These are phyloP conservation scores for Phrynosoma platyrhinos DNA, from an alignment of 2,113 vertebrate genomes.

Conservation along the genomic window DNA sequence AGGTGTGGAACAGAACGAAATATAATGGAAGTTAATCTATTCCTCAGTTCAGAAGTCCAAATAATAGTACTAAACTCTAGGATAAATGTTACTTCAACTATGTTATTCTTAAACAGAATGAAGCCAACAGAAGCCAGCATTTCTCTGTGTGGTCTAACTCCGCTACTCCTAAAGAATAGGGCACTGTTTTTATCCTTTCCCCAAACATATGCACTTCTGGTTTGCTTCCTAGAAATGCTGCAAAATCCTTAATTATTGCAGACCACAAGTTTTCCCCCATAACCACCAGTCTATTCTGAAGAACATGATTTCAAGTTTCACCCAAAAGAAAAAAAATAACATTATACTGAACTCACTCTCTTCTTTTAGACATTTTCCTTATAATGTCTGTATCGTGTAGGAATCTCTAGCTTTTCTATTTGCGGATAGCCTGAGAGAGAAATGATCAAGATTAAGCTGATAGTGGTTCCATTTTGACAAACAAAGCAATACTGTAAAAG, in stretches of 20 bases:
- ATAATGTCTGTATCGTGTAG: background rate
- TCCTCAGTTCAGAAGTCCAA: conserved; percentile 1
- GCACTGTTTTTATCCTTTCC: conserved; percentile 5
- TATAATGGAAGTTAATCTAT: conserved; percentile 9
- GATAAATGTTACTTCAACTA: background rate
- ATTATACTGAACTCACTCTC: background rate
- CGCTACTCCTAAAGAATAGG: conserved; percentile 16
- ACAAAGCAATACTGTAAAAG: background rate
- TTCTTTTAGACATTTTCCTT: background rate
- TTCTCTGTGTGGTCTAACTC: conserved; percentile 10
- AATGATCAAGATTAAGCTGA: background rate
- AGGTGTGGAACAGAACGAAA: conserved; percentile 4
- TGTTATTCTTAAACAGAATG: conserved; percentile 13
- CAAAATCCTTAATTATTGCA: conserved; percentile 21
- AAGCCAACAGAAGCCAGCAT: conserved; percentile 11
- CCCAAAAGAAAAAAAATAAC: conserved; percentile 1
- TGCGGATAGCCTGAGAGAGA: background rate
- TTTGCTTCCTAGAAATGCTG: conserved; percentile 26
- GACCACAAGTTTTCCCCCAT: conserved; percentile 8
- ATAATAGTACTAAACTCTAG: background rate
- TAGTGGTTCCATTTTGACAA: background rate
- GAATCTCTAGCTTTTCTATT: background rate
- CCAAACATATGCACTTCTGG: background rate
- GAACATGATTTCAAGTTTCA: background rate
- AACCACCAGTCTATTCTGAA: conserved; percentile 9